Evolutionary conservation across 2,888 invertebrate genomes (phyloP).

Genomic region (Drosophila lacicola): DNA sequence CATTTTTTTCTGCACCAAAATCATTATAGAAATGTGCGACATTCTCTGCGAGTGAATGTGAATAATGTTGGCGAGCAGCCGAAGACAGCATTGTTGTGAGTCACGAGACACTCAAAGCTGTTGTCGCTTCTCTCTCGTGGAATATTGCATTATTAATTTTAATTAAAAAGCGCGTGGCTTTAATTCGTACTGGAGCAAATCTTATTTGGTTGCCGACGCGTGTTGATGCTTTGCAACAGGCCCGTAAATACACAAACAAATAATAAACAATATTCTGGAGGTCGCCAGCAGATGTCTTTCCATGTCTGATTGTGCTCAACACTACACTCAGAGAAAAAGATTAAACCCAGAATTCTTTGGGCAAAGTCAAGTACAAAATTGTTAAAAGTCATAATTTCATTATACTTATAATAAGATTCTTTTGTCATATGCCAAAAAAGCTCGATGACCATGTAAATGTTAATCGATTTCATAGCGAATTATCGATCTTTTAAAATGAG

Average conservation of each 20-base stretch:
- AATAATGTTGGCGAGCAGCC: neutral
- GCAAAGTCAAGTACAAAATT: too few relatives aligned
- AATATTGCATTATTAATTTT: slow-evolving; percentile 57
- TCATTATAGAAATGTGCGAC: neutral
- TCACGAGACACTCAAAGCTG: too few relatives aligned
- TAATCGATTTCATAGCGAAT: too few relatives aligned
- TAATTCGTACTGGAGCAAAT: slow-evolving; percentile 11
- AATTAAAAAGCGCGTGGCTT: slow-evolving; percentile 54
- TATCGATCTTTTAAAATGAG: too few relatives aligned
- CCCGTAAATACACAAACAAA: slow-evolving; percentile 45
- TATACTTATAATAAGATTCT: too few relatives aligned
- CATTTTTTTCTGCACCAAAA: neutral
- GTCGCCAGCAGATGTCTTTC: slow-evolving; percentile 31
- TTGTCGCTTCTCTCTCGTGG: slow-evolving; percentile 7
- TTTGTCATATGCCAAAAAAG: too few relatives aligned
- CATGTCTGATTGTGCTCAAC: neutral
- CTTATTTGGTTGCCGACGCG: neutral
- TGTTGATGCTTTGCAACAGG: slow-evolving; percentile 41
- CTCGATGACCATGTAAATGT: too few relatives aligned
- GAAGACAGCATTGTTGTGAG: too few relatives aligned
- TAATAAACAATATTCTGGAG: slow-evolving; percentile 53
- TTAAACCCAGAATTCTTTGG: too few relatives aligned
- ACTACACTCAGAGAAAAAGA: neutral
- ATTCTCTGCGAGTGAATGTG: neutral
- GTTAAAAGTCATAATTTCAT: too few relatives aligned